Evolutionary conservation across 30 jellyfish, hydroid and myxozoan genomes (phyloP).

Genomic region (Hydractinia symbiolongicarpus): DNA sequence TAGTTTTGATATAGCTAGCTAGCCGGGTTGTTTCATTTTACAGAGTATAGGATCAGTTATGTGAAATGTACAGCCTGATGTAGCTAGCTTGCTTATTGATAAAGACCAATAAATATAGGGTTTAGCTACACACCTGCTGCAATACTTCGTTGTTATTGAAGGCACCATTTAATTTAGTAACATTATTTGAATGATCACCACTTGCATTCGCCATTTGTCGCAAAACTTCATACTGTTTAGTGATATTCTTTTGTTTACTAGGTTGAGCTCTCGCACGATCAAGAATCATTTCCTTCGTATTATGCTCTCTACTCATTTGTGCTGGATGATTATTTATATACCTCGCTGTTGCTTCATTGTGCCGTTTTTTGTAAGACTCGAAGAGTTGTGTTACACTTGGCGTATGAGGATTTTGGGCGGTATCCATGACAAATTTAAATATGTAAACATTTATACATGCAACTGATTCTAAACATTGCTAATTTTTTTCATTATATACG

Average conservation of each 20-base stretch:
- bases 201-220: background rate
- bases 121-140: background rate
- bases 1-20: too few species aligned
- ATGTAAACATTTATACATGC: conserved; percentile 2
- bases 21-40: too few species aligned
- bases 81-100: too few species aligned
- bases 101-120: too few species aligned
- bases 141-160: background rate
- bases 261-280: background rate
- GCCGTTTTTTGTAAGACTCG: conserved; percentile 1
- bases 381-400: background rate
- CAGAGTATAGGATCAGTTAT: too few species aligned
- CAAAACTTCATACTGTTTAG: conserved; percentile 10
- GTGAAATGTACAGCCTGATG: too few species aligned
- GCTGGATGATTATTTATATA: conserved; percentile 2
- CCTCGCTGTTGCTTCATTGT: conserved; percentile 11
- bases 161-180: background rate
- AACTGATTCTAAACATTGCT: conserved; percentile 9
- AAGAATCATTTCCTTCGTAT: background rate
- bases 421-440: conserved; percentile 8
- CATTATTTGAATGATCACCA: background rate
- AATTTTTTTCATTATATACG: background rate
- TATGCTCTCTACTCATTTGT: conserved; percentile 4
- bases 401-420: background rate
- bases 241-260: background rate